A percentile compares a stretch with the other conserved stretches of the same genome.
Conservation (phyloP, 2,797 vertebrate genomes). For the Numenius phaeopus region DNA sequence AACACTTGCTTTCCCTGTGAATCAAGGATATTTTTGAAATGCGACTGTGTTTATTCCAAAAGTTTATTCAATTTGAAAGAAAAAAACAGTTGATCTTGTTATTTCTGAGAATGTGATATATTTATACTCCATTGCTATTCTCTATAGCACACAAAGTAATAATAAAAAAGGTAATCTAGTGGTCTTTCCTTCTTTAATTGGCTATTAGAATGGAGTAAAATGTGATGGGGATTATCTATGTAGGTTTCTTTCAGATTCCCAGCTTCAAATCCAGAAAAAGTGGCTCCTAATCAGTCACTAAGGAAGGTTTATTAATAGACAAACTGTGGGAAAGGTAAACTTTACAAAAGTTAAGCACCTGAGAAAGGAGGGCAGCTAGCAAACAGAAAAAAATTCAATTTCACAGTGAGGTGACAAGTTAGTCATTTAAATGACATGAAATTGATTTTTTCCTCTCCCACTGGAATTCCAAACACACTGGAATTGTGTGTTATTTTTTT, state of each 20-base stretch:
- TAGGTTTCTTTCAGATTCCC: background rate
- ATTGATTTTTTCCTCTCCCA: background rate
- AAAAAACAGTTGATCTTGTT: background rate
- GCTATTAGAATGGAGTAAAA: background rate
- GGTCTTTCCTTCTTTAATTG: background rate
- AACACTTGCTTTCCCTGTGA: background rate
- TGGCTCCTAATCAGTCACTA: conserved; percentile 45
- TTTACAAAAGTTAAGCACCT: conserved; percentile 16
- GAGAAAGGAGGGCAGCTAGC: background rate
- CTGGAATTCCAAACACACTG: background rate
- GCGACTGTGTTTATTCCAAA: background rate
- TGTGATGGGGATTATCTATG: background rate
- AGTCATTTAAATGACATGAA: background rate
- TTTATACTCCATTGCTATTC: background rate
- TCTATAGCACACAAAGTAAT: background rate
- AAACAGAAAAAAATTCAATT: conserved; percentile 22
- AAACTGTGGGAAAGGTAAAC: conserved; percentile 71
- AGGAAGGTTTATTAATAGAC: background rate
- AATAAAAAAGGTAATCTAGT: background rate
- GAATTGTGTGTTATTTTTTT: background rate
- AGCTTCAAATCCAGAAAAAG: conserved; percentile 9
- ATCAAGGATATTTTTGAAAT: background rate
- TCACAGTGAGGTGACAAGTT: background rate
- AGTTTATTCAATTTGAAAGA: background rate
- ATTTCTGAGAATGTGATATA: background rate